Evolutionary conservation across 1,140 invertebrate genomes (phyloP).

Genomic region (Drosophila kikkawai): DNA sequence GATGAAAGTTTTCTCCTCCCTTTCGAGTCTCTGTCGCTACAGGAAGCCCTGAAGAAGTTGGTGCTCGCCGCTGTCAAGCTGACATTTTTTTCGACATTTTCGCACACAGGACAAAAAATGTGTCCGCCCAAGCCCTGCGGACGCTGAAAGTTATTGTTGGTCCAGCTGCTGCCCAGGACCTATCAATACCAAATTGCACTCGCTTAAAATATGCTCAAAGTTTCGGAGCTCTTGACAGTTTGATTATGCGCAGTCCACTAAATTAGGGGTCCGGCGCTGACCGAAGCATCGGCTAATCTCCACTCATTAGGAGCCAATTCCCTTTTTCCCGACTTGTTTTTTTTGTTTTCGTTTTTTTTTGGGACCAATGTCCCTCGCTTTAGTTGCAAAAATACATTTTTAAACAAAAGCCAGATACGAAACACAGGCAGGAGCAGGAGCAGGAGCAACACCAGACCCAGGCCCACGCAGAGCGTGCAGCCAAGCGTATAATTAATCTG

Average conservation of each 20-base stretch:
- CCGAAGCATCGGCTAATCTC: slow-evolving; percentile 58
- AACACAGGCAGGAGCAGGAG: background rate
- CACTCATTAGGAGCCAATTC: slow-evolving; percentile 65
- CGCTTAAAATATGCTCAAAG: slow-evolving; percentile 67
- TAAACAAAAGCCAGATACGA: slow-evolving; percentile 32
- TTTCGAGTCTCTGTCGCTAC: slow-evolving; percentile 31
- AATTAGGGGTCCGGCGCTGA: slow-evolving; percentile 54
- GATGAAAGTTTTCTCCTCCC: background rate
- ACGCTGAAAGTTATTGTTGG: slow-evolving; percentile 35
- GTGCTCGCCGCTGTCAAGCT: slow-evolving; percentile 1
- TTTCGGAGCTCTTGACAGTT: slow-evolving; percentile 43
- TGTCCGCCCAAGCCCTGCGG: background rate
- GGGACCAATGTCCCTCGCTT: slow-evolving; percentile 4
- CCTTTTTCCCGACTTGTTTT: slow-evolving; percentile 20
- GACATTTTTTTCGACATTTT: slow-evolving; percentile 38
- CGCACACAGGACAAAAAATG: slow-evolving; percentile 22
- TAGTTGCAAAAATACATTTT: slow-evolving; percentile 56
- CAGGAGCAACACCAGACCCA: background rate
- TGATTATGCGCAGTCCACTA: slow-evolving; percentile 57
- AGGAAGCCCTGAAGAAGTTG: slow-evolving; percentile 40
- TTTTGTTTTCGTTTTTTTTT: background rate
- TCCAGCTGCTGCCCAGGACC: slow-evolving; percentile 62
- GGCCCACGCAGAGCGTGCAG: slow-evolving; percentile 55
- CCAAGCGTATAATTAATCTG: slow-evolving; percentile 82
- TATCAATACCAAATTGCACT: slow-evolving; percentile 79